Base-by-base conservation (phyloP, 64 coral and sea anemone genomes). In the Montipora sp. region DNA sequence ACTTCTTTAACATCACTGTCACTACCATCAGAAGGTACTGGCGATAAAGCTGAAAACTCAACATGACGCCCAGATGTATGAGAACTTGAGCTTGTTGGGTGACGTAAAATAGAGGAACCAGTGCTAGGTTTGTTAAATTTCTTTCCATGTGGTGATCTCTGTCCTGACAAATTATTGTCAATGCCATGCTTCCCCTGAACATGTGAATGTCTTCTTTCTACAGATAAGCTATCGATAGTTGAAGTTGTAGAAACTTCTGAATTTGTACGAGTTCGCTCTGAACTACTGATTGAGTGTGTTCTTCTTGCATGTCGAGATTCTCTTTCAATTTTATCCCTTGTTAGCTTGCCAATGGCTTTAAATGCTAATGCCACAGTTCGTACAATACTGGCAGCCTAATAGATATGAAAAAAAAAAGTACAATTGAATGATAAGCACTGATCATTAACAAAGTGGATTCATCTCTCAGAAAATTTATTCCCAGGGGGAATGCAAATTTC, bases 301-400 rank as follows among this genome's bases (percentile, higher is more conserved):
- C 95, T 73, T 48, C 70, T 88, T 19, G 82, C 82, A 14, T 91
- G 89, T 19, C 78, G 89, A 63, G 89, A 75, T 81, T 96, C 95
- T 14, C 84, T 87, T 59, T 94, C 95, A 75, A 87, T 83, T 79
- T 94, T 97, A 10, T 97, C 95, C 15, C 95, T 77, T 27, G 90
- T 87, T 80, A 97, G 78, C 66, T 89, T 93, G 44, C 95, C 95
- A 63, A 97, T 97, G 4, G 90, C 91, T 87, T 97, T 97, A 51
- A 97, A 97, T 10, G 95, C 92, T 55, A 97, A 72, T 50, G 95
- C 95, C 10, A 97, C 95, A 50, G 95, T 94, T 44, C 95, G 92
- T 8, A 97, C 95, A 88, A 97, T 93, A 89, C 95, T 97, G 12
- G 92, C 92, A 48, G 95, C 95, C 95, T 97, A 65, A 47, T 43